These are phyloP conservation scores for Turnix velox DNA, from an alignment of 2,113 vertebrate genomes.

Conservation along the genomic window DNA sequence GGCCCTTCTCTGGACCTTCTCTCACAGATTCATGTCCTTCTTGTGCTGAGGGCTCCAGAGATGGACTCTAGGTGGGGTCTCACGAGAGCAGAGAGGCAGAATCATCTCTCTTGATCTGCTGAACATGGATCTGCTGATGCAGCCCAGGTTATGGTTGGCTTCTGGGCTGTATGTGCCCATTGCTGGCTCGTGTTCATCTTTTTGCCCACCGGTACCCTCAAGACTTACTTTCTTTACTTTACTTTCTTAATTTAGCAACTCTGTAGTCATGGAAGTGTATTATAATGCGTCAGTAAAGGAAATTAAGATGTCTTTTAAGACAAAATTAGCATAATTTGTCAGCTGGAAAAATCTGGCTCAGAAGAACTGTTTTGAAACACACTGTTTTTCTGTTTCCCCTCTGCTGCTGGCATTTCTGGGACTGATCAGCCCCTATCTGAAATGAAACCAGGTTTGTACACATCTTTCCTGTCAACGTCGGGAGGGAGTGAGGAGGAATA, in stretches of 20 bases:
- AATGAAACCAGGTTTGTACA: background rate
- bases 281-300: background rate
- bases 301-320: background rate
- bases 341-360: background rate
- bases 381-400: background rate
- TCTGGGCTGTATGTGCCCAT: too few species aligned
- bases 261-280: accelerated
- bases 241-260: background rate
- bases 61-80: too few species aligned
- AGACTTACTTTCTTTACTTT: background rate
- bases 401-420: background rate
- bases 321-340: background rate
- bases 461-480: accelerated
- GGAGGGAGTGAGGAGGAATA: accelerated
- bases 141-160: too few species aligned
- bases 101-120: too few species aligned
- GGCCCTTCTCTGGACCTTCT: too few species aligned
- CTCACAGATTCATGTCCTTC: too few species aligned
- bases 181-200: too few species aligned
- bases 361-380: background rate
- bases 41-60: too few species aligned
- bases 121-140: too few species aligned
- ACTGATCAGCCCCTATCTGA: background rate
- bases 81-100: too few species aligned
- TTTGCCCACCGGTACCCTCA: too few species aligned